phyloP scores from a whole-genome alignment of 2,888 invertebrate genomes.

The Dasysyrphus albostriatus region DNA sequence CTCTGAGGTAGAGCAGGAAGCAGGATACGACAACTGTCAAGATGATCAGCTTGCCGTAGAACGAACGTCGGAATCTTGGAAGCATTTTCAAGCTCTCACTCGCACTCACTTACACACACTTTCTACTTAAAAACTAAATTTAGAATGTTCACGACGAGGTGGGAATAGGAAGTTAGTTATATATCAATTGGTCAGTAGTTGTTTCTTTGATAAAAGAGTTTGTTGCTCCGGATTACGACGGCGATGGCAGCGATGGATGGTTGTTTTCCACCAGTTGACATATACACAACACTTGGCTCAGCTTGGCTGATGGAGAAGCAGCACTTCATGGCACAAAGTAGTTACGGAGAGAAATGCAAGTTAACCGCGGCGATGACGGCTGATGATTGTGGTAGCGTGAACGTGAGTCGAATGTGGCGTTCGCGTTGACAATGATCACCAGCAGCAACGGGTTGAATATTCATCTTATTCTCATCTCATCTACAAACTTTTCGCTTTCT shows the following conservation, averaged over 20 bases:
- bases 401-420: slow-evolving; percentile 41
- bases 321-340: slow-evolving; percentile 69
- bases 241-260: slow-evolving; percentile 24
- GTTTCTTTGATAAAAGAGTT: slow-evolving; percentile 58
- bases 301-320: slow-evolving; percentile 41
- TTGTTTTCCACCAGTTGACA: slow-evolving; percentile 30
- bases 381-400: slow-evolving; percentile 36
- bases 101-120: slow-evolving; percentile 30
- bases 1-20: slow-evolving; percentile 82
- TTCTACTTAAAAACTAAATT: slow-evolving; percentile 55
- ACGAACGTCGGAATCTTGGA: slow-evolving; percentile 82
- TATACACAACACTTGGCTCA: slow-evolving; percentile 53
- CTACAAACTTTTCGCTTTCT: slow-evolving; percentile 50
- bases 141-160: slow-evolving; percentile 45
- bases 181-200: slow-evolving; percentile 63
- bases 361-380: slow-evolving; percentile 22
- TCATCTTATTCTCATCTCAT: slow-evolving; percentile 67
- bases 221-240: slow-evolving; percentile 47
- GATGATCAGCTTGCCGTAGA: slow-evolving; percentile 82
- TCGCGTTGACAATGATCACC: slow-evolving; percentile 30
- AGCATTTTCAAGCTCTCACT: slow-evolving; percentile 79
- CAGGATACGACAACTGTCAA: slow-evolving; percentile 81
- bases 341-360: slow-evolving; percentile 43
- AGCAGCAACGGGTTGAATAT: slow-evolving; percentile 41
- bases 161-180: slow-evolving; percentile 39